A percentile compares a stretch with the other conserved stretches of the same genome.
phyloP scores from a whole-genome alignment of 2,113 vertebrate genomes.

The Cephalopholis sonnerati region DNA sequence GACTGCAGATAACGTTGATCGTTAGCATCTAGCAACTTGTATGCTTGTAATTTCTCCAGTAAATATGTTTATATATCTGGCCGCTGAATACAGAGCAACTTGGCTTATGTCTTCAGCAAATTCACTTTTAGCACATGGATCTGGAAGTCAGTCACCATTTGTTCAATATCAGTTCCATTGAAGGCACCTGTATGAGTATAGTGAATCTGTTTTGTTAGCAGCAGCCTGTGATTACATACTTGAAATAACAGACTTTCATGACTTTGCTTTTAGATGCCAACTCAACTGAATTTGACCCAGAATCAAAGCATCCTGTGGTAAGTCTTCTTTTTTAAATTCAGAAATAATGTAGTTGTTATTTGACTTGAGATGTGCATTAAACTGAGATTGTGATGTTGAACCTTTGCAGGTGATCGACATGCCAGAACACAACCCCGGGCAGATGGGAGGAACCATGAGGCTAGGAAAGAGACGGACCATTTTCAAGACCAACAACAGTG shows the following conservation, averaged over 20 bases:
- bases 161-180: too few species aligned
- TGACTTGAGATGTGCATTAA: neutral
- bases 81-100: too few species aligned
- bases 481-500: slow-evolving; percentile 91
- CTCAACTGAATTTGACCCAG: slow-evolving; percentile 95
- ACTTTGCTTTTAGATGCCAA: slow-evolving; percentile 89
- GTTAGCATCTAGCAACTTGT: too few species aligned
- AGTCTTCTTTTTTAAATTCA: slow-evolving; percentile 49
- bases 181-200: too few species aligned
- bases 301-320: slow-evolving; percentile 93
- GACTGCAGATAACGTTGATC: too few species aligned
- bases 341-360: neutral
- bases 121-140: too few species aligned
- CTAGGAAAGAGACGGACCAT: slow-evolving; percentile 96
- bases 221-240: too few species aligned
- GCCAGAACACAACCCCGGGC: slow-evolving; percentile 97
- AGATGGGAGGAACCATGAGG: slow-evolving; percentile 98
- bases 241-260: neutral
- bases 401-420: slow-evolving; percentile 93
- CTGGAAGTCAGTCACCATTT: too few species aligned
- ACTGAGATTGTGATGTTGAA: neutral
- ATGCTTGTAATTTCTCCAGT: too few species aligned
- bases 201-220: too few species aligned
- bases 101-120: too few species aligned
- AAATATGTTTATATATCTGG: too few species aligned